Percentiles rank a stretch among this genome's conserved stretches.
These are phyloP conservation scores for Theonella swinhoei DNA, from an alignment of 37 sponge, comb jelly and placozoan species.

Conservation along the genomic window DNA sequence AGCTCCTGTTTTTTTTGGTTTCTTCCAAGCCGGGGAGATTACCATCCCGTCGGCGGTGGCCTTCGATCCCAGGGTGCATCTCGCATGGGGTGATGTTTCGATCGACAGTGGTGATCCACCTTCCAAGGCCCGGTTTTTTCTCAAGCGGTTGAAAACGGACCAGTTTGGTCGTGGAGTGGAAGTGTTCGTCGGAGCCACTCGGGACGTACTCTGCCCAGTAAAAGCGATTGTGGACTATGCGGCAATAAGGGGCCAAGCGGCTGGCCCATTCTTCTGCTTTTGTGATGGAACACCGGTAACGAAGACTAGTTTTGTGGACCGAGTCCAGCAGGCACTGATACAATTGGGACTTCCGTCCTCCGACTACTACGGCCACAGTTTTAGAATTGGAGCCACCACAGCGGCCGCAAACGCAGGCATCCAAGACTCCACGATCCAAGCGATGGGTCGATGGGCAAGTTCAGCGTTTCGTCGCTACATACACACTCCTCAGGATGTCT, in stretches of 20 bases:
- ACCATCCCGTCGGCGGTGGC: slow-evolving; percentile 9
- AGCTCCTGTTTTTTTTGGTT: slow-evolving; percentile 48
- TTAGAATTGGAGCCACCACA: too few relatives aligned
- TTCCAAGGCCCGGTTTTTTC: background rate
- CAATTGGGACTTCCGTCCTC: too few relatives aligned
- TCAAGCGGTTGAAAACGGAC: slow-evolving; percentile 52
- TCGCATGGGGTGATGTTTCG: slow-evolving; percentile 18
- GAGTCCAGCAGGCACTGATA: too few relatives aligned
- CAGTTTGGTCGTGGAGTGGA: slow-evolving; percentile 32
- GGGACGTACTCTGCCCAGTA: slow-evolving; percentile 31
- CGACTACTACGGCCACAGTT: too few relatives aligned
- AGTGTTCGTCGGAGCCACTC: slow-evolving; percentile 20
- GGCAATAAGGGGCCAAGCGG: slow-evolving; percentile 13
- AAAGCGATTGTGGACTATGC: slow-evolving; percentile 22
- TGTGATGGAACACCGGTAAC: too few relatives aligned
- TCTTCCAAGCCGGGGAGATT: slow-evolving; percentile 41
- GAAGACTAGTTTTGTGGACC: too few relatives aligned
- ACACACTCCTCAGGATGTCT: too few relatives aligned
- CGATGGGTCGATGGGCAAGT: too few relatives aligned
- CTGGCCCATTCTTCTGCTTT: too few relatives aligned
- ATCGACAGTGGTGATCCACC: background rate
- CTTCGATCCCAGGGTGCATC: slow-evolving; percentile 5
- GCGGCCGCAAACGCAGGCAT: too few relatives aligned
- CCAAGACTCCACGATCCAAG: too few relatives aligned
- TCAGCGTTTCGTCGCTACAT: too few relatives aligned